Evolutionary conservation across 2,797 vertebrate species (phyloP), one percentile per base, ranked within the genome.

Genomic region (Chrosomus eos): DNA sequence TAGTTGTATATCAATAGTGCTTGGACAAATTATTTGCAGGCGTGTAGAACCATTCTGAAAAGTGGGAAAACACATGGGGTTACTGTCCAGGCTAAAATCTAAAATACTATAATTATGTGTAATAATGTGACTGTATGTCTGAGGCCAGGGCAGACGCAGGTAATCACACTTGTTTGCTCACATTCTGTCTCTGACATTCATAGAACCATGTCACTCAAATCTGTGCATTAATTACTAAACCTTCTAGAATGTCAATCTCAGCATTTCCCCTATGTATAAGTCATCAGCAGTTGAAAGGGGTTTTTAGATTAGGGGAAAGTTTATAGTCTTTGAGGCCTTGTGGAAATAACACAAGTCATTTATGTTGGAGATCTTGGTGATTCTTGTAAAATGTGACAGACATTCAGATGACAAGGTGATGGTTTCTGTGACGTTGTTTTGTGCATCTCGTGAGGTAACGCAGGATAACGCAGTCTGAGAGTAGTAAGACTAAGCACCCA

Each of bases 231-330:
- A 23, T 58, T 10, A 60, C 9, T n/a, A 21, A 43, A 23, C 11
- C 53, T 26, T 73, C 1, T 79, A 60, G 23, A 51, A 58, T 43
- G 21, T 64, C 21, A 67, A 74, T 79, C 58, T 45, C 40, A 67
- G 81, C 70, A 51, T 82, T 82, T 83, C 51, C 58, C 55, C 18
- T 72, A 55, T 83, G 55, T 75, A n/a, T 79, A 45, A 83, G 72
- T 85, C 77, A 85, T 83, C 76, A 55, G 58, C 67, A 67, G 31
- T 80, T 60, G 21, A 86, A 86, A 45, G 79, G 81, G 84, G 78
- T 55, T 82, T 87, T 86, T 68, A 31, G 36, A 67, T 62, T 23
- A 26, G 79, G 55, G 71, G 36, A 84, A 80, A 79, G 43, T 33
- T 84, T 53, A 60, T 45, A 26, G 45, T 19, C 16, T 75, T 51